Evolutionary conservation across 1,140 invertebrate species (phyloP).

Genomic region (Cydia splendana): DNA sequence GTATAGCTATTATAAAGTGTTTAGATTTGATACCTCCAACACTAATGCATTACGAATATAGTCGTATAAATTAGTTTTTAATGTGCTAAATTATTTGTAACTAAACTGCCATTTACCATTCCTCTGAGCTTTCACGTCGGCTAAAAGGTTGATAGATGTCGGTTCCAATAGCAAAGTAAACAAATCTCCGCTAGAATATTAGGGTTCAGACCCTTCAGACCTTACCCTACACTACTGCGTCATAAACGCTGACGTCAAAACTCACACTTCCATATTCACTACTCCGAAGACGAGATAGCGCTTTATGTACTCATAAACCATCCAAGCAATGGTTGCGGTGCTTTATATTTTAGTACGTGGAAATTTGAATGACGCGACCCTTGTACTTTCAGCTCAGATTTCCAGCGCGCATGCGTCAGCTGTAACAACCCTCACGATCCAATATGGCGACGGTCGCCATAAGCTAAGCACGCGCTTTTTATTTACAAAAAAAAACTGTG

Average conservation of each 20-base stretch:
- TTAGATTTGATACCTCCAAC: neutral
- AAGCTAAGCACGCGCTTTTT: slow-evolving; percentile 67
- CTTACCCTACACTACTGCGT: slow-evolving; percentile 4
- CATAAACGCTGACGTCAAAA: neutral
- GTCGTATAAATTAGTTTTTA: neutral
- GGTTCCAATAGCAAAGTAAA: slow-evolving; percentile 1
- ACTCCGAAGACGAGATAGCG: neutral
- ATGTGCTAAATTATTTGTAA: neutral
- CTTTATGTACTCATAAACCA: neutral
- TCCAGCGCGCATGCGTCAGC: slow-evolving; percentile 65
- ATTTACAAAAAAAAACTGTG: slow-evolving; percentile 54
- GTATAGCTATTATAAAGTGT: neutral
- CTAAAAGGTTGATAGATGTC: slow-evolving; percentile 21
- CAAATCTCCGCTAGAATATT: slow-evolving; percentile 27
- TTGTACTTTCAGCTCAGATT: slow-evolving; percentile 39
- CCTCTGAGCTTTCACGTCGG: neutral
- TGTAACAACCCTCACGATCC: slow-evolving; percentile 56
- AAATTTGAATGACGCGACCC: slow-evolving; percentile 24
- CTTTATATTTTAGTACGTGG: slow-evolving; percentile 17
- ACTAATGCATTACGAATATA: neutral
- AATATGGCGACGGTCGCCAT: slow-evolving; percentile 74
- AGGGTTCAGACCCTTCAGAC: slow-evolving; percentile 4
- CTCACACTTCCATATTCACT: neutral
- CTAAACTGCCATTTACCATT: neutral
- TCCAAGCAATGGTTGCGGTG: slow-evolving; percentile 10